Conservation (phyloP, 1,140 invertebrate genomes). For the Caenorhabditis elegans region WBcel235 BX284605.5:7867501-7868000, state of each 20-base stretch:
- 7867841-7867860: too few relatives aligned
- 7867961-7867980: too few relatives aligned
- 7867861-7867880: too few relatives aligned
- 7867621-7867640: neutral
- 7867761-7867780: neutral
- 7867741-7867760: neutral
- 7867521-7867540: too few relatives aligned
- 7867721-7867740: neutral
- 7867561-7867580: too few relatives aligned
- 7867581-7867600: too few relatives aligned
- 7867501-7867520: neutral
- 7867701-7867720: neutral
- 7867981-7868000: too few relatives aligned
- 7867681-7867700: constrained; percentile 31
- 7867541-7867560: too few relatives aligned
- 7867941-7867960: too few relatives aligned
- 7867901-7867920: too few relatives aligned
- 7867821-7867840: neutral
- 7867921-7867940: too few relatives aligned
- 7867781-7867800: neutral
- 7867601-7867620: neutral
- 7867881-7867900: too few relatives aligned
- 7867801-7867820: neutral
- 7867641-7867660: constrained; percentile 27
- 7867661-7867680: constrained; percentile 23